A percentile compares a stretch with the other conserved stretches of the same genome.
Conservation (phyloP, 2,113 vertebrate species). For the Vombatus ursinus region DNA sequence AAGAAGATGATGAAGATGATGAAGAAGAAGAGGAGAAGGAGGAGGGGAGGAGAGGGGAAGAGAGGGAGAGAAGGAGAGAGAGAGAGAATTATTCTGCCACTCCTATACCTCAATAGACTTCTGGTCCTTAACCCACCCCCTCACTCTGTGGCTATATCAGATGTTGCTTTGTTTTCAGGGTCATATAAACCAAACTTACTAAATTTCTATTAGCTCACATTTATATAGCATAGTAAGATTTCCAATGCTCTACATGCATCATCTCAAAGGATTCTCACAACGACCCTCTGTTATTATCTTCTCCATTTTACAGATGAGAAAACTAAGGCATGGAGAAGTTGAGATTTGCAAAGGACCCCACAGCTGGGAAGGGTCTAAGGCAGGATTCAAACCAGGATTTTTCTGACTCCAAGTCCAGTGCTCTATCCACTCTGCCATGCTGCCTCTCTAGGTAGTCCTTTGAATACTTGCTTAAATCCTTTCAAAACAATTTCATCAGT, state of each 20-base stretch:
- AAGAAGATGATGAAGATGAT: neutral
- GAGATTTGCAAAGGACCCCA: neutral
- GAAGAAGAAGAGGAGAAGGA: fast-evolving
- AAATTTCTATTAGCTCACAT: neutral
- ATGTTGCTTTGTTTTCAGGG: neutral
- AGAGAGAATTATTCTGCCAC: neutral
- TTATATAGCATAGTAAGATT: neutral
- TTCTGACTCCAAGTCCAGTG: neutral
- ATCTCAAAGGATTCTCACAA: neutral
- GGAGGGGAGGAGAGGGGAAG: neutral
- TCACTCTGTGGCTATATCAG: neutral
- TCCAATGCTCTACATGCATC: neutral
- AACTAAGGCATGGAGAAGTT: neutral
- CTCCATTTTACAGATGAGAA: neutral
- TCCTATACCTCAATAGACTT: neutral
- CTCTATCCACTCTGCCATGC: neutral
- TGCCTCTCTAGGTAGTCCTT: neutral
- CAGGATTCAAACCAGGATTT: neutral
- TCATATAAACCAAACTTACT: neutral
- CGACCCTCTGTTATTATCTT: neutral
- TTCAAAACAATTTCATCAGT: neutral
- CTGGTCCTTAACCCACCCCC: neutral
- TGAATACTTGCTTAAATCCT: neutral
- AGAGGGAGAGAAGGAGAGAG: too few relatives aligned
- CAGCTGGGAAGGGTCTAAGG: neutral